These are phyloP conservation scores for Rotaria sp. DNA, from an alignment of 2,888 invertebrate genomes.

Conservation along the genomic window DNA sequence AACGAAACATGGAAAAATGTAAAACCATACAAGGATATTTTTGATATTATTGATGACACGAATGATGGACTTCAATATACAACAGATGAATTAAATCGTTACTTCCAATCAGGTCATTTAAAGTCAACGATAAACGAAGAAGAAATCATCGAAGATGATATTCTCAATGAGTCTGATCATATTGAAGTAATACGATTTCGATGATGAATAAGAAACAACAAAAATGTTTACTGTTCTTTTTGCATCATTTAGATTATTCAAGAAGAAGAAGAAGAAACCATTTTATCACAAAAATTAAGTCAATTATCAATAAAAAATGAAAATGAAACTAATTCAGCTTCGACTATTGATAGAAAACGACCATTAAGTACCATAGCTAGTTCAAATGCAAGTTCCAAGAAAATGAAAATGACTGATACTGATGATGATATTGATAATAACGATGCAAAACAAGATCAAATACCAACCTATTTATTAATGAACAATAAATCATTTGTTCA, in stretches of 20 bases:
- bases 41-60: neutral
- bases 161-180: fast-evolving
- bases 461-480: neutral
- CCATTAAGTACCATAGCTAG: neutral
- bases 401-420: neutral
- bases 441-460: neutral
- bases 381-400: neutral
- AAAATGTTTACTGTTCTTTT: too few species aligned
- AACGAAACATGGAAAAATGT: neutral
- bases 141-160: neutral
- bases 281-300: neutral
- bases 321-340: fast-evolving
- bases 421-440: neutral
- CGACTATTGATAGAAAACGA: neutral
- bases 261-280: neutral
- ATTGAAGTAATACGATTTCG: neutral
- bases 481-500: neutral
- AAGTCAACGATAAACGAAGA: neutral
- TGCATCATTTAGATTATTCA: neutral
- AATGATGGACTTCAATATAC: neutral
- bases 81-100: neutral
- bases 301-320: neutral
- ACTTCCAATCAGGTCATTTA: neutral
- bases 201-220: too few species aligned
- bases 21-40: neutral